Conservation (phyloP, 1,140 invertebrate species). For the Papilio glaucus region DNA sequence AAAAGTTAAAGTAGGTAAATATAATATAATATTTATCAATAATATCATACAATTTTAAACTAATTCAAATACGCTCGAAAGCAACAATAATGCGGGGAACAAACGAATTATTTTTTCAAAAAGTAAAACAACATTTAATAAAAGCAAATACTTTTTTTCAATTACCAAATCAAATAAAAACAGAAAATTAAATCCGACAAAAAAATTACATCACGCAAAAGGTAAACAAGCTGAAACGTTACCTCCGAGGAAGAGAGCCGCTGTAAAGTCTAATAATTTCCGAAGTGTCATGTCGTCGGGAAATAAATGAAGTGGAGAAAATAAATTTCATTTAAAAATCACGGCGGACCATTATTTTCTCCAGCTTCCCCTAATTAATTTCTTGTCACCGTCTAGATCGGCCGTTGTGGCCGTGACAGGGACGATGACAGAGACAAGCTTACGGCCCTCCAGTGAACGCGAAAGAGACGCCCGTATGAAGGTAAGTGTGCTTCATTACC, state of each 20-base stretch:
- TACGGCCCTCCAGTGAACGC: conserved; percentile 29
- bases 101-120: neutral
- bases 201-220: conserved; percentile 43
- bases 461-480: conserved; percentile 59
- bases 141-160: conserved; percentile 30
- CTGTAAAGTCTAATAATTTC: conserved; percentile 77
- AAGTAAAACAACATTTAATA: neutral
- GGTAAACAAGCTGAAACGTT: conserved; percentile 63
- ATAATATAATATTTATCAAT: too few relatives aligned
- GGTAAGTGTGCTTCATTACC: conserved; percentile 78
- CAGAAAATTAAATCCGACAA: conserved; percentile 33
- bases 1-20: too few relatives aligned
- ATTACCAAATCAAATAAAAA: conserved; percentile 42
- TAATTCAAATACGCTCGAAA: too few relatives aligned
- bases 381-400: conserved; percentile 80
- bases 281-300: conserved; percentile 78
- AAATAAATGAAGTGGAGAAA: conserved; percentile 82
- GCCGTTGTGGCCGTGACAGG: conserved; percentile 74
- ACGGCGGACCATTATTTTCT: conserved; percentile 79
- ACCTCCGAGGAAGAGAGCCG: conserved; percentile 60
- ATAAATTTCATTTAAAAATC: conserved; percentile 83
- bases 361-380: conserved; percentile 80
- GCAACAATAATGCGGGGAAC: too few relatives aligned
- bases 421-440: conserved; percentile 53
- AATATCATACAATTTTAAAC: too few relatives aligned